phyloP scores from a whole-genome alignment of 2,113 vertebrate species.

The Amphiprion percula region DNA sequence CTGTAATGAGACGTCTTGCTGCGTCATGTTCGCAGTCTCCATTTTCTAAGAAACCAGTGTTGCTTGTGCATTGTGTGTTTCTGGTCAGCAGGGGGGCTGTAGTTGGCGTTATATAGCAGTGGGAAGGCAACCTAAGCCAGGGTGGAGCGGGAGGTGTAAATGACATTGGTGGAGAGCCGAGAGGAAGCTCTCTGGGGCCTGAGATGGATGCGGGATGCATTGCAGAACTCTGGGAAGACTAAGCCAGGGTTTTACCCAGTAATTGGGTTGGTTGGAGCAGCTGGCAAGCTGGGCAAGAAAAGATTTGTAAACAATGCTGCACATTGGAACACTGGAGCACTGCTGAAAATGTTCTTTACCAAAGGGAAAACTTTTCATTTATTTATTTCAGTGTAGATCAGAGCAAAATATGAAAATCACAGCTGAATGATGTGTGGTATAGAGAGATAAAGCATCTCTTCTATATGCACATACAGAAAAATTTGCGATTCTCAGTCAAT shows the following conservation, averaged over 20 bases:
- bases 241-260: conserved; percentile 76
- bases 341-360: conserved; percentile 36
- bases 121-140: conserved; percentile 67
- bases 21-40: conserved; percentile 64
- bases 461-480: background rate
- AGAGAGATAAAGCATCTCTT: background rate
- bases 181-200: conserved; percentile 74
- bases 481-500: too few species aligned
- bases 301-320: conserved; percentile 72
- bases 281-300: conserved; percentile 69
- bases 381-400: conserved; percentile 8
- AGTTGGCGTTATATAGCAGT: conserved; percentile 64
- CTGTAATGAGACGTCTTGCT: conserved; percentile 80
- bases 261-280: conserved; percentile 77
- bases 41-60: conserved; percentile 67
- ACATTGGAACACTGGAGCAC: conserved; percentile 28
- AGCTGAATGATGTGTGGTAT: background rate
- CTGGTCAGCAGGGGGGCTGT: conserved; percentile 64
- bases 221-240: conserved; percentile 69
- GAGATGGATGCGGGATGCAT: conserved; percentile 73
- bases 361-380: conserved; percentile 14
- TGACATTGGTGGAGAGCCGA: conserved; percentile 74
- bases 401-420: conserved; percentile 5
- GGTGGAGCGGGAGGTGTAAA: conserved; percentile 74
- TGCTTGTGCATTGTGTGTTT: conserved; percentile 59